Evolutionary conservation across 2,113 vertebrate genomes (phyloP).

Genomic region (Accipiter virgatus): DNA sequence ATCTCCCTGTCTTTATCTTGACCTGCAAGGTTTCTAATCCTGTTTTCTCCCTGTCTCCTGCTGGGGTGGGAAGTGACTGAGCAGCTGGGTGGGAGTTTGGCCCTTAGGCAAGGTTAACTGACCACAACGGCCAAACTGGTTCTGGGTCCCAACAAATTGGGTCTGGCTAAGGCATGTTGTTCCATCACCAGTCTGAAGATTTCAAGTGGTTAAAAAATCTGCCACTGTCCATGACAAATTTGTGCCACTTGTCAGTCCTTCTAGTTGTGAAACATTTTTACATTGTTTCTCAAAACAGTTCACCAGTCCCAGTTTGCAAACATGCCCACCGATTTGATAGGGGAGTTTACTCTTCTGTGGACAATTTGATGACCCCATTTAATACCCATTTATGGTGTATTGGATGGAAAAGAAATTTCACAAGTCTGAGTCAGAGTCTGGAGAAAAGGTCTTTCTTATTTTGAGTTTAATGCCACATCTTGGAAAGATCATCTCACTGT

Average conservation of each 20-base stretch:
- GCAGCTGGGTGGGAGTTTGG: neutral
- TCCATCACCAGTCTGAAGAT: neutral
- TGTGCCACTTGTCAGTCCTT: neutral
- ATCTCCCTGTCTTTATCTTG: neutral
- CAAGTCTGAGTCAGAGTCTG: neutral
- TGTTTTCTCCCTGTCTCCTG: neutral
- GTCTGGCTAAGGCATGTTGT: neutral
- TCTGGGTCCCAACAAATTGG: neutral
- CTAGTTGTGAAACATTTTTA: neutral
- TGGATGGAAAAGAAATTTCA: neutral
- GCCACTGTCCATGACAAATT: neutral
- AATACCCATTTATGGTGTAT: neutral
- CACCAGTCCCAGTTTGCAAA: neutral
- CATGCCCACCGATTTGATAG: rapidly evolving
- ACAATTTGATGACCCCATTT: neutral
- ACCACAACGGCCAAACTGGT: neutral
- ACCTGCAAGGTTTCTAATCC: neutral
- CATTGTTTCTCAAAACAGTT: neutral
- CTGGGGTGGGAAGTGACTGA: neutral
- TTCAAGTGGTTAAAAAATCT: neutral
- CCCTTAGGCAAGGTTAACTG: neutral
- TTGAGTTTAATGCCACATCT: neutral
- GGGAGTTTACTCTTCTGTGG: neutral
- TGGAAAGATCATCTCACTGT: neutral
- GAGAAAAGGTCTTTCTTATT: neutral